phyloP scores from a whole-genome alignment of 2,113 vertebrate genomes.

The Hippocampus comes region DNA sequence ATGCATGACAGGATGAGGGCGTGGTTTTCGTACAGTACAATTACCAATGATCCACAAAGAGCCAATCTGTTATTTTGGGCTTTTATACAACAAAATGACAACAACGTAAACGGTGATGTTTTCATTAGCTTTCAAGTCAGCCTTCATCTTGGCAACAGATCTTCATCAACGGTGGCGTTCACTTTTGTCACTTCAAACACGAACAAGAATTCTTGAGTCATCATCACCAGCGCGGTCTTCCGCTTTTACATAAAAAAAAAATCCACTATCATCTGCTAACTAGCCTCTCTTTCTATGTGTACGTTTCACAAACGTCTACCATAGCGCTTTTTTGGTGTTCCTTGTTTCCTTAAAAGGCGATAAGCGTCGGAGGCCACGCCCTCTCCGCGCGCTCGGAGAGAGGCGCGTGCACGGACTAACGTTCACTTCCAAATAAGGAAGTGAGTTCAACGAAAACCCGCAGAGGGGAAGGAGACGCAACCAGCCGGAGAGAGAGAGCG shows the following conservation, averaged over 20 bases:
- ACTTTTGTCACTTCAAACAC: neutral
- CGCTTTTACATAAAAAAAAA: neutral
- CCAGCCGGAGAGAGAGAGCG: neutral
- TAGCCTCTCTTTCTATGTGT: neutral
- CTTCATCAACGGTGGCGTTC: neutral
- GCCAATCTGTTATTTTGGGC: no score
- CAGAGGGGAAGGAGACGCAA: constrained; percentile 21
- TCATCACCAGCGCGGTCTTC: neutral
- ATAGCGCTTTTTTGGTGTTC: constrained; percentile 57
- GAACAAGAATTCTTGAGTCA: neutral
- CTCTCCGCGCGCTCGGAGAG: constrained; percentile 46
- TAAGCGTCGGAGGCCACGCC: constrained; percentile 60
- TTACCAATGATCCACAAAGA: constrained; percentile 9
- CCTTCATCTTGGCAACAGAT: neutral
- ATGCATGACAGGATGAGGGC: neutral
- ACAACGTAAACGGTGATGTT: neutral
- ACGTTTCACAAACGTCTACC: constrained; percentile 40
- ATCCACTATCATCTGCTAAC: neutral
- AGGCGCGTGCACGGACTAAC: constrained; percentile 67
- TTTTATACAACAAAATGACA: neutral
- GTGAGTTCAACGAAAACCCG: constrained; percentile 72
- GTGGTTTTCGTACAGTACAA: constrained; percentile 6
- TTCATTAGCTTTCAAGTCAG: neutral
- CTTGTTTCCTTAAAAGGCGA: constrained; percentile 79
- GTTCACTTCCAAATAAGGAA: constrained; percentile 80